Evolutionary conservation across 2,113 vertebrate genomes (phyloP).

Genomic region (Steatornis caripensis): DNA sequence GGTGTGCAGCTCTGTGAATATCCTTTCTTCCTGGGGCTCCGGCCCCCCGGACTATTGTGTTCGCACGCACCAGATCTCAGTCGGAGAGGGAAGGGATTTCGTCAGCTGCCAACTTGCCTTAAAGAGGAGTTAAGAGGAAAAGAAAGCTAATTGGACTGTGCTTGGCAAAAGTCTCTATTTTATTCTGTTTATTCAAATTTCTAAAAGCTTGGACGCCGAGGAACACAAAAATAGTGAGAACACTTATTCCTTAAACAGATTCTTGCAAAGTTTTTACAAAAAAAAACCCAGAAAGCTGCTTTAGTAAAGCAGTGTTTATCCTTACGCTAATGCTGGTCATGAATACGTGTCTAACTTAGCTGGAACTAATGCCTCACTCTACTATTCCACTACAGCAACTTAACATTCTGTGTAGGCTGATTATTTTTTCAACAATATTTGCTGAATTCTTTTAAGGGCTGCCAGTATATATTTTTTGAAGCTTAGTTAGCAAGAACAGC

Average conservation of each 20-base stretch:
- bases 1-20: not conserved
- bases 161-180: slow-evolving; percentile 27
- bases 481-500: slow-evolving; percentile 63
- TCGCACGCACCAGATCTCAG: not conserved
- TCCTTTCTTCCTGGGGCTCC: not conserved
- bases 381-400: slow-evolving; percentile 74
- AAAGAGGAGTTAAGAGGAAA: slow-evolving; percentile 42
- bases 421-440: slow-evolving; percentile 84
- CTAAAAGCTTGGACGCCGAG: not conserved
- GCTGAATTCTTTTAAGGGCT: slow-evolving; percentile 78
- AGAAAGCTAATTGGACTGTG: slow-evolving; percentile 17
- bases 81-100: not conserved
- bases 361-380: slow-evolving; percentile 45
- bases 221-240: slow-evolving; percentile 18
- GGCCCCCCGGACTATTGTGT: not conserved
- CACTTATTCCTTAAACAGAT: not conserved
- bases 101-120: slow-evolving; percentile 25
- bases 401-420: slow-evolving; percentile 76
- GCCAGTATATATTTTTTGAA: slow-evolving; percentile 78
- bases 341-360: slow-evolving; percentile 33
- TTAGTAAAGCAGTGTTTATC: slow-evolving; percentile 45
- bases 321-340: slow-evolving; percentile 5
- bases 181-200: slow-evolving; percentile 14
- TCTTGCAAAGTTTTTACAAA: not conserved
- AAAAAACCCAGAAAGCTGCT: slow-evolving; percentile 22